Evolutionary conservation across 2,888 invertebrate species (phyloP), one percentile per base, ranked within the genome.

Genomic region (Parnassius orleans): DNA sequence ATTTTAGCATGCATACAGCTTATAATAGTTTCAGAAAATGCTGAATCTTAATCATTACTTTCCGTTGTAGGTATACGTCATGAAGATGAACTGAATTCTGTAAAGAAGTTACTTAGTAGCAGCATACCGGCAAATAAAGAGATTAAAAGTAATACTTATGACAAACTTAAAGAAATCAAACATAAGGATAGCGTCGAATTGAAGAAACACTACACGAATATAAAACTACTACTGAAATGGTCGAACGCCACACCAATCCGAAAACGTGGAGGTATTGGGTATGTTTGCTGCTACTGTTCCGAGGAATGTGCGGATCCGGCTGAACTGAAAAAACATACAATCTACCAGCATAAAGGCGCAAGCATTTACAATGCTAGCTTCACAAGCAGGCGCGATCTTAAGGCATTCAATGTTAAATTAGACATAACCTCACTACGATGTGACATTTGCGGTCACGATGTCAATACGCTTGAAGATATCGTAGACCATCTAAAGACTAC

Each of bases 241-340:
- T 81, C 88, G 0, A 89, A 87, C 53, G 88, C 88, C 0, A 88
- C 88, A 0, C 88, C 88, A 0, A 84, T 88, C 7, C 75, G 80
- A 14, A 76, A 78, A 51, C 75, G 78, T 12, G 77, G 76, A 0
- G 81, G 83, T 0, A 76, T 78, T 0, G 84, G 83, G 0, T 88
- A 81, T 64, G 66, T 75, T 0, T 88, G 88, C 65, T 76, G 80
- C 3, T 88, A 84, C 63, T 88, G 88, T 60, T 56, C 72, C 0
- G 67, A 76, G n/a, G 76, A 83, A 47, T 84, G 70, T 56, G 70
- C 71, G 41, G 73, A 78, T 11, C 78, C 86, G 0, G 69, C 73
- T 0, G 76, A 80, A 42, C 69, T 88, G 0, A 88, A 88, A 68
- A 59, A 63, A 0, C 87, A 88, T 60, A 83, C 81, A 0, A 64